Conservation (phyloP, 2,797 vertebrate species). For the Xenentodon cancila region DNA sequence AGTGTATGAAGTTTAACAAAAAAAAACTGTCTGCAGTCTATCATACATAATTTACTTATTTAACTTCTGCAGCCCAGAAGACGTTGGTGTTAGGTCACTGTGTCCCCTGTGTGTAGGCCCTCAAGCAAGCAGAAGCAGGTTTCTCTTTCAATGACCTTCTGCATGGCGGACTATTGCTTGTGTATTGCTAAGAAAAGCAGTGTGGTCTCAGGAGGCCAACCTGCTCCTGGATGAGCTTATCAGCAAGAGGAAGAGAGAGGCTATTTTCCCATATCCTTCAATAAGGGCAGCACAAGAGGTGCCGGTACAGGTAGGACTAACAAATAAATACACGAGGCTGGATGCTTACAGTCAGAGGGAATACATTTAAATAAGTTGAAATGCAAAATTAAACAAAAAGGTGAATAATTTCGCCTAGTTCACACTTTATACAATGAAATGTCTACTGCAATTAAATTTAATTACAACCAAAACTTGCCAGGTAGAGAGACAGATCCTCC, state of each 20-base stretch:
- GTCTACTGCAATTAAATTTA: constrained; percentile 31
- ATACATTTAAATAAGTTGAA: constrained; percentile 33
- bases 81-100: constrained; percentile 54
- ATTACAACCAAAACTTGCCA: constrained; percentile 11
- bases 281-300: constrained; percentile 71
- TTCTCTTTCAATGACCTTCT: constrained; percentile 71
- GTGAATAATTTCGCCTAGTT: constrained; percentile 25
- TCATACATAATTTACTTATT: constrained; percentile 66
- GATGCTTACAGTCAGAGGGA: constrained; percentile 14
- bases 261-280: constrained; percentile 68
- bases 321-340: constrained; percentile 28
- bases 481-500: constrained; percentile 12
- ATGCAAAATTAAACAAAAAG: constrained; percentile 21
- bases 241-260: constrained; percentile 62
- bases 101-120: constrained; percentile 50
- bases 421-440: constrained; percentile 29
- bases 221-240: constrained; percentile 70
- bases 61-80: constrained; percentile 38
- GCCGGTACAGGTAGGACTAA: constrained; percentile 50
- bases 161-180: constrained; percentile 42
- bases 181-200: constrained; percentile 58
- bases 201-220: constrained; percentile 72
- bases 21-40: constrained; percentile 50
- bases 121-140: constrained; percentile 56
- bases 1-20: constrained; percentile 49